These are phyloP conservation scores for Drosophila pectinifera DNA, from an alignment of 1,140 invertebrate species.

Conservation along the genomic window DNA sequence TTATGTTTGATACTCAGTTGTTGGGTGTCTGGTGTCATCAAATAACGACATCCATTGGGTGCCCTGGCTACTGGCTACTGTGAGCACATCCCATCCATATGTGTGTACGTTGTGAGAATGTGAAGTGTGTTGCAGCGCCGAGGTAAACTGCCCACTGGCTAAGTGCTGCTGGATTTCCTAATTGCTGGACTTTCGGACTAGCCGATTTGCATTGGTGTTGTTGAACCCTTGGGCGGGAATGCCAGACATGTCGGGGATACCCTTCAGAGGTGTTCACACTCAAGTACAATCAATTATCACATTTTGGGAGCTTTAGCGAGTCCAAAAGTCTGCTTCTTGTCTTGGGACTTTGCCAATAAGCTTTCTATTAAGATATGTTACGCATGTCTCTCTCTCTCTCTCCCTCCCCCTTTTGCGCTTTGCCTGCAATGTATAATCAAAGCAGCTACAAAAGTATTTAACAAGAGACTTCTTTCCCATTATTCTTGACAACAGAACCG, in stretches of 20 bases:
- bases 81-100: neutral
- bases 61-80: slow-evolving; percentile 1
- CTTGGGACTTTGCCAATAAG: too few species aligned
- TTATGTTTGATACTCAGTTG: slow-evolving; percentile 35
- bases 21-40: slow-evolving; percentile 38
- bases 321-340: too few species aligned
- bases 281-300: neutral
- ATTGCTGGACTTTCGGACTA: slow-evolving; percentile 53
- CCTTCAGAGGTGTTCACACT: neutral
- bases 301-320: neutral
- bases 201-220: slow-evolving; percentile 42
- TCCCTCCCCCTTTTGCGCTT: too few species aligned
- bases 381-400: too few species aligned
- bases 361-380: too few species aligned
- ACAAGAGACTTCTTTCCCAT: too few species aligned
- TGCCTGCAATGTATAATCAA: too few species aligned
- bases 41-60: slow-evolving; percentile 31
- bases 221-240: slow-evolving; percentile 21
- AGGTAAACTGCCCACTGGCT: slow-evolving; percentile 12
- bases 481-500: neutral
- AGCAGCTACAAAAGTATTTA: too few species aligned
- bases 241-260: slow-evolving; percentile 1
- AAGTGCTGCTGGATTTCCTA: slow-evolving; percentile 45
- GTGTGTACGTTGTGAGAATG: neutral
- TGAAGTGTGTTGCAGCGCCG: slow-evolving; percentile 29